Conservation (phyloP, 1,140 invertebrate genomes). For the Branchinecta lynchi region DNA sequence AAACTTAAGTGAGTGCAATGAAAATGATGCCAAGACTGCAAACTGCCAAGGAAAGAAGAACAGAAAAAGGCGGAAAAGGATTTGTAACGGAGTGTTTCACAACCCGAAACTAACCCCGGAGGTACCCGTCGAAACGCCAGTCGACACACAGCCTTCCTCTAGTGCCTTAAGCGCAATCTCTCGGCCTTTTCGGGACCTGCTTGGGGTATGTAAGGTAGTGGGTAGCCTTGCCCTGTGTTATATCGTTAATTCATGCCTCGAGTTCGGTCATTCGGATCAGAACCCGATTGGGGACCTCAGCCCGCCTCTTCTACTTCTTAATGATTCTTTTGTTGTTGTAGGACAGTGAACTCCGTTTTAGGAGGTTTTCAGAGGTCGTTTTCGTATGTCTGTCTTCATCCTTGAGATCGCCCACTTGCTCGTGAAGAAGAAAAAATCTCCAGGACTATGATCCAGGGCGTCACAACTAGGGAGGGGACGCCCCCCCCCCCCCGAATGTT, state of each 20-base stretch:
- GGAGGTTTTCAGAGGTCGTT: too few relatives aligned
- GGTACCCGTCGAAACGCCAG: too few relatives aligned
- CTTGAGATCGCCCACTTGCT: too few relatives aligned
- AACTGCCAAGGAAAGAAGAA: background rate
- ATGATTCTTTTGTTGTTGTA: background rate
- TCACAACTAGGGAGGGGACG: too few relatives aligned
- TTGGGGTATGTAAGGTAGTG: background rate
- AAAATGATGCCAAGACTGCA: background rate
- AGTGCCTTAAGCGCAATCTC: too few relatives aligned
- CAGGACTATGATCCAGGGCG: too few relatives aligned
- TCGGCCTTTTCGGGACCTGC: background rate
- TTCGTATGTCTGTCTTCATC: too few relatives aligned
- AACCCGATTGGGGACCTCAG: background rate
- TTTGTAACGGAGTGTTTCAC: slow-evolving; percentile 2
- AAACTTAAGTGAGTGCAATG: too few relatives aligned
- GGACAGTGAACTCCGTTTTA: background rate
- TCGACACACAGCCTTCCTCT: too few relatives aligned
- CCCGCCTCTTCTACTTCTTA: background rate
- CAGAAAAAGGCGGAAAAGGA: background rate
- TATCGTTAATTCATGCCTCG: background rate
- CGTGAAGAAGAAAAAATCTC: too few relatives aligned
- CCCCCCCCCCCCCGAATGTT: too few relatives aligned
- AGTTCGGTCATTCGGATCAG: background rate
- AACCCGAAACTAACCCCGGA: too few relatives aligned
- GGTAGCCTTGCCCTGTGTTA: background rate